Conservation (phyloP, 2,888 invertebrate species). For the Orthonychiurus folsomi region DNA sequence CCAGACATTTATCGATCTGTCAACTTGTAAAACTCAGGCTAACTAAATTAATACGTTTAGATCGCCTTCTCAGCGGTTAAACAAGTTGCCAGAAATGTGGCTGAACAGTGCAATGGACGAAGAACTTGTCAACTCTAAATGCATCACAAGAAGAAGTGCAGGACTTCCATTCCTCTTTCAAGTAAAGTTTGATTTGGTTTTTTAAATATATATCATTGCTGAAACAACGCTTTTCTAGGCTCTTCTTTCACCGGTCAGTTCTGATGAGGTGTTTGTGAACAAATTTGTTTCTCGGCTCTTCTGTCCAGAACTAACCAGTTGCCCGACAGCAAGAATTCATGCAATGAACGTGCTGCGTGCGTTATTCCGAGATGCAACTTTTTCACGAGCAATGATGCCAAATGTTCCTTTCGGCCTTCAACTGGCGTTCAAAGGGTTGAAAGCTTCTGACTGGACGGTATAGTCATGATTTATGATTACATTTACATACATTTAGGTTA, state of each 20-base stretch:
- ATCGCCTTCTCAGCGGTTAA: constrained; percentile 45
- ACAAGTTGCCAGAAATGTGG: constrained; percentile 58
- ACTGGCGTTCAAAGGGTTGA: constrained; percentile 64
- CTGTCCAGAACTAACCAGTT: neutral
- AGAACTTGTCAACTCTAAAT: constrained; percentile 46
- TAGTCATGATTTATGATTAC: constrained; percentile 42
- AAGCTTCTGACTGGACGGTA: constrained; percentile 68
- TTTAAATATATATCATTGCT: neutral
- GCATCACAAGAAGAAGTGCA: constrained; percentile 82
- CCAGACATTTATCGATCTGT: constrained; percentile 39
- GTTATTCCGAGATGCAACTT: constrained; percentile 63
- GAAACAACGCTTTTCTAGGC: constrained; percentile 15
- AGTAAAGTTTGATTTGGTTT: constrained; percentile 45
- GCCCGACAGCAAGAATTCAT: constrained; percentile 56
- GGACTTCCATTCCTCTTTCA: constrained; percentile 88
- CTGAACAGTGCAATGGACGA: constrained; percentile 44
- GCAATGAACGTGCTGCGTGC: constrained; percentile 78
- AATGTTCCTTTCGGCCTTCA: constrained; percentile 62
- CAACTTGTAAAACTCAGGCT: constrained; percentile 45
- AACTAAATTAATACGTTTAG: constrained; percentile 43
- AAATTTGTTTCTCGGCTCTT: constrained; percentile 32
- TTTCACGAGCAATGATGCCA: constrained; percentile 61
- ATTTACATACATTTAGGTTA: neutral
- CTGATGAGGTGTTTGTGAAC: constrained; percentile 25
- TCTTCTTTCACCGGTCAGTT: constrained; percentile 26